These are phyloP conservation scores for Plagodis pulveraria DNA, from an alignment of 2,888 invertebrate species.

Conservation along the genomic window DNA sequence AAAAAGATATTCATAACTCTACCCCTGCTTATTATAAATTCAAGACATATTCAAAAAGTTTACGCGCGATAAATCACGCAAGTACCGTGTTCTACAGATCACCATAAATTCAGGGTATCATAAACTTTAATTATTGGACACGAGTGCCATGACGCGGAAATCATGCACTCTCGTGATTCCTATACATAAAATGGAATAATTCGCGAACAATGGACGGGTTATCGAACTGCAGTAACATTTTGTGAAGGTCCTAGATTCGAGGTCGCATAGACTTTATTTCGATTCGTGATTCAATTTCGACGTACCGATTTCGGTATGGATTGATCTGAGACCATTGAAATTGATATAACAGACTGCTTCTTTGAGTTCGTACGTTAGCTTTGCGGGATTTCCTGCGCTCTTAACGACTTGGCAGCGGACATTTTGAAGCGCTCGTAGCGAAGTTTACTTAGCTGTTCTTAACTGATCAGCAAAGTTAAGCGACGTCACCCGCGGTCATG, in stretches of 20 bases:
- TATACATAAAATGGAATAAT: slow-evolving; percentile 77
- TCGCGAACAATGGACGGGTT: slow-evolving; percentile 76
- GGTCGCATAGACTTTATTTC: slow-evolving; percentile 61
- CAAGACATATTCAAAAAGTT: slow-evolving; percentile 33
- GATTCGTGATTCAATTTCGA: slow-evolving; percentile 36
- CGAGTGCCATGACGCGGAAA: slow-evolving; percentile 77
- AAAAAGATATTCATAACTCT: slow-evolving; percentile 18
- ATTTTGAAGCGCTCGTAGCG: too few relatives aligned
- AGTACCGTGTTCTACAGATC: slow-evolving; percentile 42
- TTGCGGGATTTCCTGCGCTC: too few relatives aligned
- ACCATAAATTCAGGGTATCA: slow-evolving; percentile 61
- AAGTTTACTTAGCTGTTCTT: too few relatives aligned
- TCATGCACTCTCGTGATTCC: slow-evolving; percentile 67
- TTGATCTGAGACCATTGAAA: slow-evolving; percentile 11
- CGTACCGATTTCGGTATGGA: slow-evolving; percentile 32
- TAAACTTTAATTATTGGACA: slow-evolving; percentile 72
- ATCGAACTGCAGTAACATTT: slow-evolving; percentile 79
- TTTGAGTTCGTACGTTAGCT: too few relatives aligned
- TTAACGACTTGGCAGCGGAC: too few relatives aligned
- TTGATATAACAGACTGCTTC: too few relatives aligned
- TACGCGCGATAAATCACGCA: slow-evolving; percentile 51
- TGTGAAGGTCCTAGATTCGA: slow-evolving; percentile 77
- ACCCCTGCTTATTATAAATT: slow-evolving; percentile 15
- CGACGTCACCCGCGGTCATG: too few relatives aligned
- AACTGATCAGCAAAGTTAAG: too few relatives aligned